Evolutionary conservation across 2,888 invertebrate species (phyloP).

Genomic region (Caenorhabditis uteleia): DNA sequence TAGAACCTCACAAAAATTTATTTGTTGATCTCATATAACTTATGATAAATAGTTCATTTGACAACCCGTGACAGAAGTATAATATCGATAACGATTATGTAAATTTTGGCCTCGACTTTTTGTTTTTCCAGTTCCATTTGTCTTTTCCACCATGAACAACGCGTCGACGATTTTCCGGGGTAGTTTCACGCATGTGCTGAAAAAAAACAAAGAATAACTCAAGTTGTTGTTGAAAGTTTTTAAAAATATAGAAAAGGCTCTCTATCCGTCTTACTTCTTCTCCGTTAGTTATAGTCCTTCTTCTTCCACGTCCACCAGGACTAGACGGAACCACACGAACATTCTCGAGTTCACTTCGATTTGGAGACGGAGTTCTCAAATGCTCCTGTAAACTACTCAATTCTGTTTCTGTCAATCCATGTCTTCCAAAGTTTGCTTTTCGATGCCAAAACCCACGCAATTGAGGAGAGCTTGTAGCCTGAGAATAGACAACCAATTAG

Average conservation of each 20-base stretch:
- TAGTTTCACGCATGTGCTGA: not conserved
- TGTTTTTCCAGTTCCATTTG: constrained; percentile 35
- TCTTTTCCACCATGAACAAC: constrained; percentile 32
- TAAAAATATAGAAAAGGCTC: not conserved
- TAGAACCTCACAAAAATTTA: no score
- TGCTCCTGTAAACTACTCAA: constrained; percentile 26
- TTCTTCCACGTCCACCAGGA: constrained; percentile 16
- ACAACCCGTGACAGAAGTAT: no score
- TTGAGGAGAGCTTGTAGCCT: constrained; percentile 35
- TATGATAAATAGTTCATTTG: no score
- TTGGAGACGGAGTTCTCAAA: constrained; percentile 14
- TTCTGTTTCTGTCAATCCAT: constrained; percentile 35
- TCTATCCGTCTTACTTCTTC: no score
- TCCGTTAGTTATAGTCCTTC: no score
- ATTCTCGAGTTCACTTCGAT: not conserved
- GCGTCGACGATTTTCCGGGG: constrained; percentile 3
- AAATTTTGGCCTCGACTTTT: constrained; percentile 27
- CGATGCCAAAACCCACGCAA: constrained; percentile 47
- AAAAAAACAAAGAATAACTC: not conserved
- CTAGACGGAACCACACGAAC: constrained; percentile 5
- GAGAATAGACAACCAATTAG: no score
- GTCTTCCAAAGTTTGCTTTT: constrained; percentile 24
- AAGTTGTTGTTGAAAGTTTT: not conserved
- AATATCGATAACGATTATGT: constrained; percentile 5
- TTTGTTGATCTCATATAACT: no score